Conservation (phyloP, 2,113 vertebrate species). For the Mormyrus lacerda region DNA sequence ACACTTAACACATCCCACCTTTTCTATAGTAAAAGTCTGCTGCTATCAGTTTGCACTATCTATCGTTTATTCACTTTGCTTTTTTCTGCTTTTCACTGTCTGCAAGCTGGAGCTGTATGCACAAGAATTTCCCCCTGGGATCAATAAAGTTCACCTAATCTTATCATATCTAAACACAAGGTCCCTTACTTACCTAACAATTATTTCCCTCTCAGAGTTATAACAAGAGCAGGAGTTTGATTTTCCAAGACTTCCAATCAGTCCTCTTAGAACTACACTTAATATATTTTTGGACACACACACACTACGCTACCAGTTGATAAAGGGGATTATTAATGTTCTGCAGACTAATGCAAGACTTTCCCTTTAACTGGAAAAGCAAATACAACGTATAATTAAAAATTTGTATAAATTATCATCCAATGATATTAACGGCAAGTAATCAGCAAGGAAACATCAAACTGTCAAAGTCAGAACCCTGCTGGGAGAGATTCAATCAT, state of each 20-base stretch:
- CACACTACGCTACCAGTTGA: background rate
- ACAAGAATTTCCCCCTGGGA: background rate
- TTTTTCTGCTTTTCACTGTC: background rate
- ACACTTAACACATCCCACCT: background rate
- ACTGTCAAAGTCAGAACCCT: background rate
- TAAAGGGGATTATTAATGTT: background rate
- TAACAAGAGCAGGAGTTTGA: background rate
- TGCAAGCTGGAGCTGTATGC: background rate
- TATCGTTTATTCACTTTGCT: background rate
- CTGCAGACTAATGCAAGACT: background rate
- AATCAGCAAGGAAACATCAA: constrained; percentile 6
- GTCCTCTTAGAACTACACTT: background rate
- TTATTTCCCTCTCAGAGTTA: background rate
- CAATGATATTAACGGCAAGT: background rate
- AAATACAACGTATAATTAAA: background rate
- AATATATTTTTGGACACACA: background rate
- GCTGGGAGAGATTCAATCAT: background rate
- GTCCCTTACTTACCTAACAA: background rate
- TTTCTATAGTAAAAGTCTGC: background rate
- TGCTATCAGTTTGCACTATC: background rate
- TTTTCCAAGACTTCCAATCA: background rate
- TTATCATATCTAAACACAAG: background rate
- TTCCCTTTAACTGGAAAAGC: background rate
- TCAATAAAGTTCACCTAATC: background rate
- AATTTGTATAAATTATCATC: background rate